Base-by-base conservation (phyloP, 2,888 invertebrate species). In the Alentia gelatinosa region DNA sequence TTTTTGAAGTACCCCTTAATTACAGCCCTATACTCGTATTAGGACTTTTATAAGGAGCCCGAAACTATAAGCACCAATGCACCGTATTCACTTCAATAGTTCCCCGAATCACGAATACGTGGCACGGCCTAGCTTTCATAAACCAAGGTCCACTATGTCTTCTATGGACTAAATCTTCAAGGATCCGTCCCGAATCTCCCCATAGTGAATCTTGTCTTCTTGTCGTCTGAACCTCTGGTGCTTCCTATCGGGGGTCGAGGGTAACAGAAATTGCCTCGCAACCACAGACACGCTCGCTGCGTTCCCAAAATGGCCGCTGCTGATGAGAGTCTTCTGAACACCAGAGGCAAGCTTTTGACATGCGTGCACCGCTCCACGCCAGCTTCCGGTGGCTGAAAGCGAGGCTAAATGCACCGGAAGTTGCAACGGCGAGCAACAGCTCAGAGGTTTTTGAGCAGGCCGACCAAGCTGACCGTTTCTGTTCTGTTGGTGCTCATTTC, bases 321-420 rank as follows among this genome's bases (percentile, higher is more conserved):
- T 68, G 68, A 68, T 68, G 68, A 68, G 68, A 68, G 68, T 68
- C 68, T 1, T 68, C 68, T 68, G 68, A 12, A 30, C 26, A n/a
- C n/a, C 68, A 30, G 68, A 68, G 68, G 68, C 68, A 68, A 68
- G 30, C 68, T 68, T 68, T 68, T 68, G 68, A 68, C 68, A 26
- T 30, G 68, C 68, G 68, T 26, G 68, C 68, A 30, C 68, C 33
- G 68, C 68, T 68, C 68, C 68, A 68, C 26, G 68, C 68, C 68
- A 68, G 30, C 68, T 68, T 68, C 68, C 68, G 68, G 68, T 68
- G 68, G 19, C 68, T 63, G 68, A 30, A 68, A 30, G 33, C 68
- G 30, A 68, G 33, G 68, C 68, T 68, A 68, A 68, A 68, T 68
- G 68, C 68, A 68, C 68, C 68, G 68, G 68, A 68, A 68, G 68